Conservation (phyloP, 2,888 invertebrate species). For the Lobophora halterata region DNA sequence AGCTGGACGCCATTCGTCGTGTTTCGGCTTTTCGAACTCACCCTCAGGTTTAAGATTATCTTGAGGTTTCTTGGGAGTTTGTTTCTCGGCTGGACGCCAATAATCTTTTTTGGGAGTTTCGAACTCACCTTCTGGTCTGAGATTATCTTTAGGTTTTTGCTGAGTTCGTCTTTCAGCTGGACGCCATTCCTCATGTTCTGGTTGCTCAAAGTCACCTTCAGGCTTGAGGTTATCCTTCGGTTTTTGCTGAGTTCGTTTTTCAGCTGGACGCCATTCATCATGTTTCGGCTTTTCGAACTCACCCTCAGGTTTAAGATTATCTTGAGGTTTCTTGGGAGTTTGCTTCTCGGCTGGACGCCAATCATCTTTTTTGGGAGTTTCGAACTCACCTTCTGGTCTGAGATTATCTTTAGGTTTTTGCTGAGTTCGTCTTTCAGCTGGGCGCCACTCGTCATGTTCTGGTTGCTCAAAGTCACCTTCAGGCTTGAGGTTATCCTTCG, state of each 20-base stretch:
- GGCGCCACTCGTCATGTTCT: slow-evolving; percentile 35
- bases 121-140: slow-evolving; percentile 50
- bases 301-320: slow-evolving; percentile 62
- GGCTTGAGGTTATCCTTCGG: slow-evolving; percentile 76
- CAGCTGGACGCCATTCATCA: slow-evolving; percentile 66
- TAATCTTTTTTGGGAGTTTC: slow-evolving; percentile 47
- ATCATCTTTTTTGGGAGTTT: slow-evolving; percentile 60
- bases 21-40: slow-evolving; percentile 51
- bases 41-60: slow-evolving; percentile 70
- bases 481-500: slow-evolving; percentile 67
- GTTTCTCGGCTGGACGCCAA: slow-evolving; percentile 63
- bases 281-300: slow-evolving; percentile 49
- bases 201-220: slow-evolving; percentile 81
- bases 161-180: slow-evolving; percentile 66
- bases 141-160: slow-evolving; percentile 70
- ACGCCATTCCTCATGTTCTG: slow-evolving; percentile 54
- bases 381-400: slow-evolving; percentile 58
- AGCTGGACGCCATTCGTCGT: slow-evolving; percentile 54
- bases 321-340: slow-evolving; percentile 64
- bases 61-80: slow-evolving; percentile 49
- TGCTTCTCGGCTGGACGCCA: slow-evolving; percentile 67
- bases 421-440: slow-evolving; percentile 70
- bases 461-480: slow-evolving; percentile 59
- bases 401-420: slow-evolving; percentile 78
- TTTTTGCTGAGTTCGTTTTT: slow-evolving; percentile 55